These are phyloP conservation scores for Selenia dentaria DNA, from an alignment of 2,888 invertebrate genomes.

Conservation along the genomic window DNA sequence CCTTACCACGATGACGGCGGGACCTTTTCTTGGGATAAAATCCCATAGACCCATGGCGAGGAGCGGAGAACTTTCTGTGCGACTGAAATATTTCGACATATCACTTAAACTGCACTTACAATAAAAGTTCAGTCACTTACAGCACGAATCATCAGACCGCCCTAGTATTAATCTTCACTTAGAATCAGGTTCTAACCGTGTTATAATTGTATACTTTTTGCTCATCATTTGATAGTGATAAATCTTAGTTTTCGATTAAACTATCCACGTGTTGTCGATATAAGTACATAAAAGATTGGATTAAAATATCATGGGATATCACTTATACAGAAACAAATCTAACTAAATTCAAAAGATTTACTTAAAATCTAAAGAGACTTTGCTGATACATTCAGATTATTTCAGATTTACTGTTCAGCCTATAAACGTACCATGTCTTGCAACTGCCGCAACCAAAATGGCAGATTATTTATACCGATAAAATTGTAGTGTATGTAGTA, in stretches of 20 bases:
- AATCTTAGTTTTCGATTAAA: too few species aligned
- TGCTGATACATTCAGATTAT: too few species aligned
- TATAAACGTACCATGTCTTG: slow-evolving; percentile 67
- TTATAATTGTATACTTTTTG: slow-evolving; percentile 80
- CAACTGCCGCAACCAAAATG: slow-evolving; percentile 77
- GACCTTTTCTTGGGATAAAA: slow-evolving; percentile 99
- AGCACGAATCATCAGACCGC: slow-evolving; percentile 91
- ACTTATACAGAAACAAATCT: too few species aligned
- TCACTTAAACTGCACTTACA: too few species aligned
- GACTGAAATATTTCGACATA: slow-evolving; percentile 96
- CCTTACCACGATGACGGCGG: slow-evolving; percentile 98
- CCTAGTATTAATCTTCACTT: slow-evolving; percentile 90
- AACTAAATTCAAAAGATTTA: too few species aligned
- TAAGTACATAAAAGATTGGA: too few species aligned
- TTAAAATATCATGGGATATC: background rate
- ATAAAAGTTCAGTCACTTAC: too few species aligned
- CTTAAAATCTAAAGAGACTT: too few species aligned
- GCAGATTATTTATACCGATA: too few species aligned
- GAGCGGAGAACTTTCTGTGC: slow-evolving; percentile 99
- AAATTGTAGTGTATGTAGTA: too few species aligned
- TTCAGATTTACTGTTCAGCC: too few species aligned
- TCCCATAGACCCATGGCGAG: slow-evolving; percentile 99
- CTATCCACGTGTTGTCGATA: too few species aligned
- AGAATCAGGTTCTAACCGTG: slow-evolving; percentile 89
- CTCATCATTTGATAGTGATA: slow-evolving; percentile 87